These are phyloP conservation scores for Nephila pilipes DNA, from an alignment of 1,140 invertebrate species.

Conservation along the genomic window DNA sequence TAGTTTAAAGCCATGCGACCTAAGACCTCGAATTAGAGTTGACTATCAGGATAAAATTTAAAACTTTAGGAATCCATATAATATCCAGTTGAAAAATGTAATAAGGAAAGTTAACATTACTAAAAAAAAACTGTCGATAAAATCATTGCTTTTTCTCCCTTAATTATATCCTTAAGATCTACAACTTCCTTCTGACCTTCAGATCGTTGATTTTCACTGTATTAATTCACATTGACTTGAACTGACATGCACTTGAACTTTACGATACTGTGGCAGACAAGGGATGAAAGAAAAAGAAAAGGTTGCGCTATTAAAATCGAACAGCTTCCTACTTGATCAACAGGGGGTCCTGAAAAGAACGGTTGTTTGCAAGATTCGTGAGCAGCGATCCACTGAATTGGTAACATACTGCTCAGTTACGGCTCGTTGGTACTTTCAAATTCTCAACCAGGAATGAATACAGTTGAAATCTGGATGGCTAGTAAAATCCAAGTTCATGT, in stretches of 20 bases:
- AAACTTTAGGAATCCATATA: no score
- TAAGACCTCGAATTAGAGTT: no score
- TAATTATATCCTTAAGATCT: no score
- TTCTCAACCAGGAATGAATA: neutral
- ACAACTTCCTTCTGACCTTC: neutral
- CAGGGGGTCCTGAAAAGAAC: neutral
- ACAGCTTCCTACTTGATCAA: neutral
- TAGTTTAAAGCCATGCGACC: no score
- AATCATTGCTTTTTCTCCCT: no score
- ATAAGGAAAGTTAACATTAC: no score
- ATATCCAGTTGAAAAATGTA: no score
- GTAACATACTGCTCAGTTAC: neutral
- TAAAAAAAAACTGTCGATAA: no score
- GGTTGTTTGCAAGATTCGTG: neutral
- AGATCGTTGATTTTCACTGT: neutral
- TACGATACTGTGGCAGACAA: neutral
- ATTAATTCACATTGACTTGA: neutral
- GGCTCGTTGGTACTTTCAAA: neutral
- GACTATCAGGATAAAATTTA: no score
- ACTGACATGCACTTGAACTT: conserved; percentile 49
- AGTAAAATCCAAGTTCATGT: no score
- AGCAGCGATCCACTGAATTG: neutral
- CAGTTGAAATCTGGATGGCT: neutral
- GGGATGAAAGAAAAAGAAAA: neutral
- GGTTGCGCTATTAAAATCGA: neutral